A percentile compares a stretch with the other conserved stretches of the same genome.
Evolutionary conservation across 2,888 invertebrate genomes (phyloP).

Genomic region (Sphaerophoria taeniata): DNA sequence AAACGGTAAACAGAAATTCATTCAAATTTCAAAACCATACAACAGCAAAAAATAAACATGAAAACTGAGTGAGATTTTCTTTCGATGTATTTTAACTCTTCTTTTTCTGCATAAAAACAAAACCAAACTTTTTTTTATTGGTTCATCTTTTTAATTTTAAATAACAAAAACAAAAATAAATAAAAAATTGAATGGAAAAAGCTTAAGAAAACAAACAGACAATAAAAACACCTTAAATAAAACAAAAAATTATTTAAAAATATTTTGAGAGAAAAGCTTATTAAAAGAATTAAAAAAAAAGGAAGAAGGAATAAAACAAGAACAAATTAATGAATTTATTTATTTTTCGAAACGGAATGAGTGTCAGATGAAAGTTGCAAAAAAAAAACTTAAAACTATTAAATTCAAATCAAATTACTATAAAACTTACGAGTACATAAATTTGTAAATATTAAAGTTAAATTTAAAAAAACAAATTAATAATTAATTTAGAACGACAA

Average conservation of each 20-base stretch:
- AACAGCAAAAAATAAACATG: slow-evolving; percentile 30
- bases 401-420: slow-evolving; percentile 48
- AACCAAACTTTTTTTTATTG: slow-evolving; percentile 42
- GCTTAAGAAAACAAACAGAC: slow-evolving; percentile 68
- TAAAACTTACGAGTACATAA: slow-evolving; percentile 33
- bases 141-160: slow-evolving; percentile 8
- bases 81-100: slow-evolving; percentile 16
- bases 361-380: slow-evolving; percentile 40
- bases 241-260: slow-evolving; percentile 42
- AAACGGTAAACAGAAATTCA: slow-evolving; percentile 21
- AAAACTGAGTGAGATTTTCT: slow-evolving; percentile 63
- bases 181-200: slow-evolving; percentile 49
- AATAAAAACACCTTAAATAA: slow-evolving; percentile 61
- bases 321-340: slow-evolving; percentile 56
- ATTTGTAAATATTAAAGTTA: slow-evolving; percentile 66
- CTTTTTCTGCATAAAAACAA: slow-evolving; percentile 43
- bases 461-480: slow-evolving; percentile 49
- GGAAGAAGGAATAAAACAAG: slow-evolving; percentile 25
- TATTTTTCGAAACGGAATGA: slow-evolving; percentile 63
- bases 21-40: slow-evolving; percentile 35
- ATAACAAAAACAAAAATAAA: slow-evolving; percentile 18
- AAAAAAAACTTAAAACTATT: slow-evolving; percentile 40
- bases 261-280: slow-evolving; percentile 27
- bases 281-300: slow-evolving; percentile 31
- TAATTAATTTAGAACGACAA: slow-evolving; percentile 48